These are phyloP conservation scores for Trichechus manatus DNA, from an alignment of 2,113 vertebrate species.

Conservation along the genomic window DNA sequence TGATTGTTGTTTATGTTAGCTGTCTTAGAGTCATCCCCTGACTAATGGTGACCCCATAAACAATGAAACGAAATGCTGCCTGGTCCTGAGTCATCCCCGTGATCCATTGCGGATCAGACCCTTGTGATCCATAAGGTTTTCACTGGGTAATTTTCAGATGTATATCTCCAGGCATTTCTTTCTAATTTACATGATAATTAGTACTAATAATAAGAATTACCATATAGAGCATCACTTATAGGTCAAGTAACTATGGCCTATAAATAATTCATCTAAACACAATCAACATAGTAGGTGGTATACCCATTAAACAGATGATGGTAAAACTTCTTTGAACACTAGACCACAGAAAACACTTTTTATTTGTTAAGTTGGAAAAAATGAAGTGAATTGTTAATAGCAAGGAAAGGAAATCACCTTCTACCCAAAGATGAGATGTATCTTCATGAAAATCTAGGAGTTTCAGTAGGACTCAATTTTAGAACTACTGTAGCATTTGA, in stretches of 20 bases:
- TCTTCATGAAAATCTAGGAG: constrained; percentile 1
- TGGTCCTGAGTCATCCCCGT: neutral
- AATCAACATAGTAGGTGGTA: neutral
- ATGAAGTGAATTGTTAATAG: neutral
- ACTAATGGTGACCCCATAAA: neutral
- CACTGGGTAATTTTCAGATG: neutral
- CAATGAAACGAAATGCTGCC: neutral
- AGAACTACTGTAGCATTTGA: neutral
- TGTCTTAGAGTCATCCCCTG: neutral
- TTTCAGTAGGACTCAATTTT: neutral
- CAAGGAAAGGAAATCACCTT: neutral
- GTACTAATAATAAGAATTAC: neutral
- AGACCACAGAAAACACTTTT: neutral
- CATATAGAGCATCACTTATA: neutral
- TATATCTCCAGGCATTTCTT: neutral
- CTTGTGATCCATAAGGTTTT: neutral
- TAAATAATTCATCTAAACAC: constrained; percentile 30
- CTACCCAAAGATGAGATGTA: neutral
- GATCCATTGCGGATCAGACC: neutral
- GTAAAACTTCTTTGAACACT: neutral
- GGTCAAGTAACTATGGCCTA: neutral
- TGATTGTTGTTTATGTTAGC: neutral
- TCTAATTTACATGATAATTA: neutral
- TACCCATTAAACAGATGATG: neutral
- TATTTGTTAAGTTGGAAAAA: constrained; percentile 28